Base-by-base conservation (phyloP, 92 coral and sea anemone species). In the Palythoa heliodiscus region DNA sequence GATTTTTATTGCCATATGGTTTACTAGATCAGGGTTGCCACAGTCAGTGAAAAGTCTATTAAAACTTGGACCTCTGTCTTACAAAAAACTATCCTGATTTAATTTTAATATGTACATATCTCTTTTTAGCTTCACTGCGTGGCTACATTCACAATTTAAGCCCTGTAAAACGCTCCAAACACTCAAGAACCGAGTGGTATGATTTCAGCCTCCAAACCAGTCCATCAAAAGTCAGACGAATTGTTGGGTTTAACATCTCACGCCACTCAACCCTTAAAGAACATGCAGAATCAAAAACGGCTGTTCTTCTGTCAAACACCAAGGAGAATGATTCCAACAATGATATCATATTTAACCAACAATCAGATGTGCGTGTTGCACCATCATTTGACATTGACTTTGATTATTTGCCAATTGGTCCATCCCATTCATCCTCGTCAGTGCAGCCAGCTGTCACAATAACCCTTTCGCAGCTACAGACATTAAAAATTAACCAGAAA, bases 131-230 rank as follows among this genome's bases (percentile, higher is more conserved):
- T 52, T 61, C 87, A 72, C 82, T 81, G 52, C 60, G 82, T 87
- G 90, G 86, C 82, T 87, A 38, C 82, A 87, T 80, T 54, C 90
- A 82, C 37, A 87, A 57, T 57, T 87, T 78, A 54, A 87, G 89
- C 86, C 89, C 86, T 38, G 73, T 87, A 78, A 87, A 87, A 69
- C 86, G 81, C 74, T 87, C 86, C 48, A 78, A 60, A 70, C 82
- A 53, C 12, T 16, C 78, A 53, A 37, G 53, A 61, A 87, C 63
- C 13, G 78, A 87, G 24, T 77, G 88, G 93, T 90, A 74, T 78
- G 89, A 91, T 20, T 90, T 90, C 78, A 76, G 75, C 61, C 90
- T 90, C 63, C 91, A 90, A 78, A 90, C 93, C 52, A 87, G 93
- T 83, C 93, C 93, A 11, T 67, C 87, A 12, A 90, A 90, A 83